phyloP scores from a whole-genome alignment of 2,113 vertebrate genomes.

The Rhodinocichla rosea region DNA sequence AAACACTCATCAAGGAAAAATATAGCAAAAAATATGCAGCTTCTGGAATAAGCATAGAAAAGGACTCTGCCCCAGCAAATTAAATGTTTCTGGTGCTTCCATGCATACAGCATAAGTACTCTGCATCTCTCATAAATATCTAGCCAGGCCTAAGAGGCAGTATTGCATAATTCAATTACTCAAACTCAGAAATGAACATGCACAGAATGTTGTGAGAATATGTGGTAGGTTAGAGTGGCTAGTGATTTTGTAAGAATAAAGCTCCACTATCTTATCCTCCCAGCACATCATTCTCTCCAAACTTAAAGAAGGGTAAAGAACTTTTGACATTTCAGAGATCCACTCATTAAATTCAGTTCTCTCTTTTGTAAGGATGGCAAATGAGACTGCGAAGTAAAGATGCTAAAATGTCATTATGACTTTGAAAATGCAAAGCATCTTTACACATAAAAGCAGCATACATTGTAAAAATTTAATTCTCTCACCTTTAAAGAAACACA shows the following conservation, averaged over 20 bases:
- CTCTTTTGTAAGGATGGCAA: background rate
- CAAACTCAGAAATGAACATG: background rate
- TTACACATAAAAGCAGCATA: background rate
- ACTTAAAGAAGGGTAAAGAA: background rate
- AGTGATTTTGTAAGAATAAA: background rate
- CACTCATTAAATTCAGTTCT: background rate
- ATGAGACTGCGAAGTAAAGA: background rate
- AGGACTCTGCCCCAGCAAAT: background rate
- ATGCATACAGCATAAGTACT: background rate
- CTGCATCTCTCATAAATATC: background rate
- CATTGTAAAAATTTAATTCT: background rate
- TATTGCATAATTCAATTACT: background rate
- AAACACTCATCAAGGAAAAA: background rate
- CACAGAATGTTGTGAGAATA: background rate
- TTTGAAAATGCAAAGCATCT: background rate
- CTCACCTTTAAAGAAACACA: conserved; percentile 97
- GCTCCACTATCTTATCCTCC: background rate
- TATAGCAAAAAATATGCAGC: background rate
- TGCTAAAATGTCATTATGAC: background rate
- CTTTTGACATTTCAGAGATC: background rate
- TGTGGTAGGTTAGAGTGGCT: rapidly evolving
- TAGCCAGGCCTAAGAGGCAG: background rate
- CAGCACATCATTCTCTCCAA: background rate
- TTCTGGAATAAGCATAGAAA: background rate
- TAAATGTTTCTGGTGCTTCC: background rate